A percentile compares a stretch with the other conserved stretches of the same genome.
These are phyloP conservation scores for Virgularia gustaviana DNA, from an alignment of 92 coral and sea anemone genomes.

Conservation along the genomic window DNA sequence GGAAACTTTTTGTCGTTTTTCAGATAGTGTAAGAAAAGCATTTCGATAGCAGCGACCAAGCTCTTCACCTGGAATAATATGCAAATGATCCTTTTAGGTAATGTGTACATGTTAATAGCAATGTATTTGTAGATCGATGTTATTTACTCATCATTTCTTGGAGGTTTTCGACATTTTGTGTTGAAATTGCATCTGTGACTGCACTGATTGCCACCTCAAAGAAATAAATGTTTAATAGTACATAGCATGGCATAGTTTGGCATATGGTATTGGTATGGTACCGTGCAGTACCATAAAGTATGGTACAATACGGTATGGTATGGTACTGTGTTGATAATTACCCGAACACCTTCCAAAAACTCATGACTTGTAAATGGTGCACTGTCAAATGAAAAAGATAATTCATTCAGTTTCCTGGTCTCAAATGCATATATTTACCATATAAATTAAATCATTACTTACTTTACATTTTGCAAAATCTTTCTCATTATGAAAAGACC, in stretches of 20 bases:
- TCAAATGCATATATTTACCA: too few species aligned
- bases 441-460: background rate
- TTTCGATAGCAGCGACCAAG: background rate
- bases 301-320: background rate
- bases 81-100: background rate
- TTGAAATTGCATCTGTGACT: constrained; percentile 7
- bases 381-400: background rate
- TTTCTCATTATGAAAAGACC: constrained; percentile 8
- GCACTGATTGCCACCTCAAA: constrained; percentile 4
- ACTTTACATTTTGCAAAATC: constrained; percentile 6
- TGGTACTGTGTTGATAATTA: background rate
- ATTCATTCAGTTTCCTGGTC: too few species aligned
- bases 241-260: too few species aligned
- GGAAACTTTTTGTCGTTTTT: background rate
- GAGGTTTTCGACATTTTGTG: background rate
- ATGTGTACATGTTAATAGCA: too few species aligned
- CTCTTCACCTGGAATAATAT: background rate
- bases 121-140: background rate
- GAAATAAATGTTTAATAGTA: too few species aligned
- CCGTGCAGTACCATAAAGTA: too few species aligned
- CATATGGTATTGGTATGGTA: too few species aligned
- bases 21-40: background rate
- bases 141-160: constrained; percentile 9
- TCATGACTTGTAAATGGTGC: background rate
- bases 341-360: background rate